Evolutionary conservation across 2,113 vertebrate genomes (phyloP), one percentile per base, ranked within the genome.

Genomic region (Nipponia nippon): DNA sequence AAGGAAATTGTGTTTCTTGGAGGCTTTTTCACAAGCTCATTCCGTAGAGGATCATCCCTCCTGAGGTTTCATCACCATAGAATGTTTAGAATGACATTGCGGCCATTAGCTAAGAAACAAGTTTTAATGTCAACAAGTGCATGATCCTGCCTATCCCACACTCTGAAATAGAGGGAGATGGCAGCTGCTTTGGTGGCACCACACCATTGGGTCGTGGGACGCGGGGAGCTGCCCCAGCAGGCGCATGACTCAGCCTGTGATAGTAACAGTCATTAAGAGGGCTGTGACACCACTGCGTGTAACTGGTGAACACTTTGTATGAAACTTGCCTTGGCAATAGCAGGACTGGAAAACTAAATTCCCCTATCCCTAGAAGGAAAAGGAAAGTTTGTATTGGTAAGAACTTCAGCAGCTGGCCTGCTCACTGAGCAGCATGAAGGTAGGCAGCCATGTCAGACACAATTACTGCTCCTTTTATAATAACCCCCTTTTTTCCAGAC

Each of bases 331-430:
- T 56, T 50, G 53, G 49, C 42, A 40, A 40, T 30, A 72, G 34
- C 22, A 83, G 66, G 93, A 89, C 67, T 94, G 17, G 83, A 92
- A 80, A 85, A 75, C 80, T 80, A 65, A 56, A 34, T 29, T 82
- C 50, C 15, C 8, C 30, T 23, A 47, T 82, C 15, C 16, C 23
- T 87, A 81, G 26, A 26, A 91, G 36, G 34, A 90, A 90, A 73
- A 80, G 30, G 21, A 66, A 63, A 46, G 17, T 76, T 83, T 62
- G 34, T 83, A 69, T 85, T 1, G 1, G 30, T 67, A 80, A 82
- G 80, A 97, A 94, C 96, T 91, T 94, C 7, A 93, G 91, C 84
- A 96, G 70, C 90, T 61, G 15, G 84, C 44, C 36, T 67, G 42
- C 42, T 94, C 7, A 10, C 72, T 44, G 90, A 47, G 70, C 90